Conservation (phyloP, 2,888 invertebrate genomes). For the Cataglyphis cursor region DNA sequence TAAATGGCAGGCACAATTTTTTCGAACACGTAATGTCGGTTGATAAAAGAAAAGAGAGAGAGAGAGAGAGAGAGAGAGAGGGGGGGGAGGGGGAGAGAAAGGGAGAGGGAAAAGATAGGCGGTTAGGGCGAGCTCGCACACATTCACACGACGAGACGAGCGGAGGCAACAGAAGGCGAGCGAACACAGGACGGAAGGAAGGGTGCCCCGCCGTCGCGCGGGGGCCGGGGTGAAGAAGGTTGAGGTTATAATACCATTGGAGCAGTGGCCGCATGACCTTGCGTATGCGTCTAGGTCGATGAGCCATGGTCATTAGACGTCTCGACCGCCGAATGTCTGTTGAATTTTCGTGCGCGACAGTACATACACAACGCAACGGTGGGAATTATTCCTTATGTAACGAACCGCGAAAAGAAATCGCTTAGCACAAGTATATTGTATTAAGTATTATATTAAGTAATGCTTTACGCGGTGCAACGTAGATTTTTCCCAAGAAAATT, state of each 20-base stretch:
- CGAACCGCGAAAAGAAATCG: background rate
- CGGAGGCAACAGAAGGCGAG: conserved; percentile 49
- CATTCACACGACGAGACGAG: conserved; percentile 31
- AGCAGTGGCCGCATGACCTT: conserved; percentile 86
- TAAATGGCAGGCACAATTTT: conserved; percentile 12
- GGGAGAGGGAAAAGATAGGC: conserved; percentile 58
- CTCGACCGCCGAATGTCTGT: conserved; percentile 60
- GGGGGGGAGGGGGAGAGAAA: conserved; percentile 13
- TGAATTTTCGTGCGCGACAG: conserved; percentile 60
- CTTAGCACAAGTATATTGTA: background rate
- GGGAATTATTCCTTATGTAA: conserved; percentile 12
- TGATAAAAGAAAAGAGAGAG: conserved; percentile 53
- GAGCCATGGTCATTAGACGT: conserved; percentile 77
- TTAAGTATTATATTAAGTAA: conserved; percentile 7
- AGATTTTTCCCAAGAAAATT: background rate
- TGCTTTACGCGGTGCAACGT: background rate
- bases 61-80: conserved; percentile 38
- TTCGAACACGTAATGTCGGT: conserved; percentile 26
- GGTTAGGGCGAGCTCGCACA: conserved; percentile 66
- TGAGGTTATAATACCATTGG: conserved; percentile 84
- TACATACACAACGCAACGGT: background rate
- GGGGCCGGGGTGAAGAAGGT: conserved; percentile 66
- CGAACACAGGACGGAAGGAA: conserved; percentile 60
- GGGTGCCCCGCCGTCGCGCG: conserved; percentile 56
- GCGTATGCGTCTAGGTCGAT: conserved; percentile 82